These are phyloP conservation scores for Poecilia gillii DNA, from an alignment of 2,797 vertebrate species.

Conservation along the genomic window DNA sequence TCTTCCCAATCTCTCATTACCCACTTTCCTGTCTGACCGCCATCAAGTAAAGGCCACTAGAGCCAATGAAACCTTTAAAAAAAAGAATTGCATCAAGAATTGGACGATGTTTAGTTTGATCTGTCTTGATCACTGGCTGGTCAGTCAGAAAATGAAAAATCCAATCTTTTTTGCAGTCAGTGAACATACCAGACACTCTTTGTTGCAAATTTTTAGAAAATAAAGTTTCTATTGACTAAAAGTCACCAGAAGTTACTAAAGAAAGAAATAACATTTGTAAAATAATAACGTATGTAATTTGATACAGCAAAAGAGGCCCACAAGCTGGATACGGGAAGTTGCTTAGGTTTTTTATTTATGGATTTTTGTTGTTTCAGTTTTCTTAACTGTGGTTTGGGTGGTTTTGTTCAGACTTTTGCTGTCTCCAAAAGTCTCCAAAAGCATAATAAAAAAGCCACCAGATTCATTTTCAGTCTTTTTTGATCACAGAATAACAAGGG, in stretches of 20 bases:
- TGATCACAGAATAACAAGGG: background rate
- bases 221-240: background rate
- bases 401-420: background rate
- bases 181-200: background rate
- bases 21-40: too few relatives aligned
- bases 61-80: background rate
- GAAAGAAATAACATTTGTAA: background rate
- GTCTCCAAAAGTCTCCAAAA: background rate
- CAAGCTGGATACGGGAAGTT: background rate
- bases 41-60: too few relatives aligned
- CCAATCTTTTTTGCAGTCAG: background rate
- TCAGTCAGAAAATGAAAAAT: background rate
- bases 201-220: background rate
- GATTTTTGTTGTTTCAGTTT: background rate
- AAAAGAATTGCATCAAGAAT: background rate
- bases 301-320: background rate
- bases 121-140: background rate
- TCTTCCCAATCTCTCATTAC: too few relatives aligned
- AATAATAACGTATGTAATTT: background rate
- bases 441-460: background rate
- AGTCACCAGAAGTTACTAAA: background rate
- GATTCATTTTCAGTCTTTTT: background rate
- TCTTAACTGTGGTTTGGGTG: background rate
- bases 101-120: background rate
- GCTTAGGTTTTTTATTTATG: background rate